Evolutionary conservation across 1,140 invertebrate species (phyloP), one percentile per base, ranked within the genome.

Genomic region (Drusus annulatus): DNA sequence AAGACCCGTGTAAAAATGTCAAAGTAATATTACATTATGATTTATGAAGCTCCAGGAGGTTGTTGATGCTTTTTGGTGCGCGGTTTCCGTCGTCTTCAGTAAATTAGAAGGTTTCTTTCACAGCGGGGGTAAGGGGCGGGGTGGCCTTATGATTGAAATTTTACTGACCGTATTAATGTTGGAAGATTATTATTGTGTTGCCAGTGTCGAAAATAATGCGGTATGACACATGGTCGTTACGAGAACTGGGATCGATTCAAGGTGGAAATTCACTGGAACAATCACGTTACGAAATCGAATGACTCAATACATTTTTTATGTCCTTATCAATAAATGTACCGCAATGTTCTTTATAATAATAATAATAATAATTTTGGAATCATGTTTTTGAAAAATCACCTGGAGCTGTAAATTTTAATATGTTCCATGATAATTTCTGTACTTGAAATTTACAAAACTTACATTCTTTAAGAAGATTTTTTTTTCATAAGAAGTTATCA

Each of bases 71-170:
- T 60, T 60, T 60, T 60, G 54, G 25, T 15, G 25, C 16, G 25
- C 28, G 13, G 10, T 25, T 7, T 1, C 15, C 2, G 25, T 25
- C 10, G 36, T 45, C 10, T 45, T 45, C 36, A 45, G 36, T 45
- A 45, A 16, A 65, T 25, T 10, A 8, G 62, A 25, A 69, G 15
- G 65, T 16, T 69, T 51, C 21, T 54, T 25, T 52, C 69, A 74
- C 50, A 52, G 50, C 69, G 23, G 69, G 69, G 69, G 69, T 28
- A n/a, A 25, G 50, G 51, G 69, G 69, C 69, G 69, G 50, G 51
- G 51, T 36, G 15, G 65, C 50, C 21, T 56, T 56, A 21, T 74
- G 69, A 74, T 74, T 74, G 69, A 74, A 74, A 54, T 74, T 74
- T 17, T 16, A 52, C 52, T 28, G 69, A 25, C 52, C 69, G 69